Percentiles rank a stretch among this genome's conserved stretches.
These are phyloP conservation scores for Tamias sibiricus DNA, from an alignment of 2,113 vertebrate genomes.

Conservation along the genomic window DNA sequence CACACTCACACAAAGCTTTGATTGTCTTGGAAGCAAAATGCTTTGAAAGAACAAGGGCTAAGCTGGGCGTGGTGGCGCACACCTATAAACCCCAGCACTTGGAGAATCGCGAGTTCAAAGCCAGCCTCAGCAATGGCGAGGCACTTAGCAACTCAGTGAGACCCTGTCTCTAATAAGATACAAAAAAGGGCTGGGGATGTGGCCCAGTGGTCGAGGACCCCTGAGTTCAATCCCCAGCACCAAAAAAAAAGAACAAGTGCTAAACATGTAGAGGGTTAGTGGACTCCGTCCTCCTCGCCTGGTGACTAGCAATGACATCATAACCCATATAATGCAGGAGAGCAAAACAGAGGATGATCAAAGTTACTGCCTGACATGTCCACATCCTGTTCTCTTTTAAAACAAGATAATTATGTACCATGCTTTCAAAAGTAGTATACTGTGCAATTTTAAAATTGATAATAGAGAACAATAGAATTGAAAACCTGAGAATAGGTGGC, in stretches of 20 bases:
- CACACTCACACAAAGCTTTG: neutral
- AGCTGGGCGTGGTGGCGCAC: too few species aligned
- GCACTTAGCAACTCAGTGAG: too few species aligned
- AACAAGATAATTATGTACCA: neutral
- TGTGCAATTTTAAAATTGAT: neutral
- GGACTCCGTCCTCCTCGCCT: neutral
- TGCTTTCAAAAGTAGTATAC: neutral
- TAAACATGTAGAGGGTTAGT: neutral
- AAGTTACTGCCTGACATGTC: neutral
- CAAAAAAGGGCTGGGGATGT: too few species aligned
- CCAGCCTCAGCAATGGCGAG: too few species aligned
- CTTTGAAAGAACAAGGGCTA: neutral
- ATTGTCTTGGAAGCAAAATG: neutral
- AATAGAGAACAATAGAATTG: neutral
- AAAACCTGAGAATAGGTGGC: neutral
- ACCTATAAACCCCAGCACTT: too few species aligned
- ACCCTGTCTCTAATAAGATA: too few species aligned
- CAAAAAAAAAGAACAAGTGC: neutral
- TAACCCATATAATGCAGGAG: neutral
- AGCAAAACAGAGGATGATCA: neutral
- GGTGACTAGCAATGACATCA: neutral
- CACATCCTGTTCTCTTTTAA: slow-evolving; percentile 9
- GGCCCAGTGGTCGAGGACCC: too few species aligned
- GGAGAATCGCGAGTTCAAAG: too few species aligned
- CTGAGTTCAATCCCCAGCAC: too few species aligned